Conservation (phyloP, 2,797 vertebrate genomes). For the Arctocebus calabarensis region DNA sequence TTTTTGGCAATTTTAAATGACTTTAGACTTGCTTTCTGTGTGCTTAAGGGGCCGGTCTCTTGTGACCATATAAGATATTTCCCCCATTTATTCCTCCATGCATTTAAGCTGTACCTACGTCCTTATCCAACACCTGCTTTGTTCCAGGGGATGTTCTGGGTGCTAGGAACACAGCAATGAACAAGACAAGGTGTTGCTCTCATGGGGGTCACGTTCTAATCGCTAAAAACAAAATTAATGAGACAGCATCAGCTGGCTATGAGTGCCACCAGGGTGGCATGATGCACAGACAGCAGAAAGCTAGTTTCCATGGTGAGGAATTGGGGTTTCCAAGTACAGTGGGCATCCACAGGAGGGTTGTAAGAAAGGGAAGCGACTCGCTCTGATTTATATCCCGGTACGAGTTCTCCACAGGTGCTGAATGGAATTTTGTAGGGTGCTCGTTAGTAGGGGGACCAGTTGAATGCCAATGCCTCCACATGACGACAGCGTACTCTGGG, state of each 20-base stretch:
- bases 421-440: not conserved
- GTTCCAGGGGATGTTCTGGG: not conserved
- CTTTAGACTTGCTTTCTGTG: not conserved
- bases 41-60: not conserved
- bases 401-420: not conserved
- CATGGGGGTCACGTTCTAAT: accelerated
- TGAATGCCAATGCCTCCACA: not conserved
- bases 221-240: not conserved
- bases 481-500: not conserved
- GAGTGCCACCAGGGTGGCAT: accelerated
- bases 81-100: not conserved
- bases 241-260: not conserved
- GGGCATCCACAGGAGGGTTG: not conserved
- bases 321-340: not conserved
- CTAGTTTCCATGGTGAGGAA: not conserved
- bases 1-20: not conserved
- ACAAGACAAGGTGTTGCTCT: accelerated
- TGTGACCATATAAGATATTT: not conserved
- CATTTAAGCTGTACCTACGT: not conserved
- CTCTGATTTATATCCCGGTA: not conserved
- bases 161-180: not conserved
- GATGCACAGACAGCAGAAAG: no score
- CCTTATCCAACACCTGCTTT: not conserved
- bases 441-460: not conserved
- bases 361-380: not conserved